A percentile compares a stretch with the other conserved stretches of the same genome.
phyloP scores from a whole-genome alignment of 2,113 vertebrate species.

The Colius striatus region DNA sequence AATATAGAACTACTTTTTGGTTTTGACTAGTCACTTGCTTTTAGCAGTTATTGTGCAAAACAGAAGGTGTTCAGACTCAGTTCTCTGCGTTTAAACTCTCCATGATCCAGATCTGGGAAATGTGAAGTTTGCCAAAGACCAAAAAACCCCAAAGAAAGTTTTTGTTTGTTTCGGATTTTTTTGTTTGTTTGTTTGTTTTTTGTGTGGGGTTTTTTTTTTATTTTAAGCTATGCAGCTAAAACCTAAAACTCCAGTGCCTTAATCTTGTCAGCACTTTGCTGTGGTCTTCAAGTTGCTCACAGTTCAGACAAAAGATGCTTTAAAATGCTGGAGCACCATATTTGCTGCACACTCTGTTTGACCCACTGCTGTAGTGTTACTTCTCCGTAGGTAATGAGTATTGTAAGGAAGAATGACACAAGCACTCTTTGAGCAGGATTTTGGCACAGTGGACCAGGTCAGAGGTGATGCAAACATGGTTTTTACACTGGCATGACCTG shows the following conservation, averaged over 20 bases:
- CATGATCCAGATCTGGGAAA: background rate
- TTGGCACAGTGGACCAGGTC: background rate
- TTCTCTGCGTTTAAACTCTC: background rate
- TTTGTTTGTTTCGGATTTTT: background rate
- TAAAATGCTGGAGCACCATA: background rate
- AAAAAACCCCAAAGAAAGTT: background rate
- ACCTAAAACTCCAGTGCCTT: background rate
- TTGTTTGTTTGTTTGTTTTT: too few relatives aligned
- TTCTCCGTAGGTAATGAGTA: background rate
- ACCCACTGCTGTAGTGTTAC: background rate
- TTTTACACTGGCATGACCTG: background rate
- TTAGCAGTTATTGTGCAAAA: background rate
- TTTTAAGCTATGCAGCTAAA: background rate
- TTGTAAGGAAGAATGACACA: background rate
- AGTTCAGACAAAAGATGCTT: background rate
- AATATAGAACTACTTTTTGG: background rate
- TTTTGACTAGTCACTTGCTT: background rate
- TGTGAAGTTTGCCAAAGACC: background rate
- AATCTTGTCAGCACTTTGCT: background rate
- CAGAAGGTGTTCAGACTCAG: background rate
- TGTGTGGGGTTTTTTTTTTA: too few relatives aligned
- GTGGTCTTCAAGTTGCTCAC: background rate
- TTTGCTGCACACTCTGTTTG: background rate
- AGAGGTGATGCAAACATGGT: background rate
- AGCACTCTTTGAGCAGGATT: background rate